Evolutionary conservation across 2,797 vertebrate genomes (phyloP), one percentile per base, ranked within the genome.

Genomic region (Sebastes alutus): DNA sequence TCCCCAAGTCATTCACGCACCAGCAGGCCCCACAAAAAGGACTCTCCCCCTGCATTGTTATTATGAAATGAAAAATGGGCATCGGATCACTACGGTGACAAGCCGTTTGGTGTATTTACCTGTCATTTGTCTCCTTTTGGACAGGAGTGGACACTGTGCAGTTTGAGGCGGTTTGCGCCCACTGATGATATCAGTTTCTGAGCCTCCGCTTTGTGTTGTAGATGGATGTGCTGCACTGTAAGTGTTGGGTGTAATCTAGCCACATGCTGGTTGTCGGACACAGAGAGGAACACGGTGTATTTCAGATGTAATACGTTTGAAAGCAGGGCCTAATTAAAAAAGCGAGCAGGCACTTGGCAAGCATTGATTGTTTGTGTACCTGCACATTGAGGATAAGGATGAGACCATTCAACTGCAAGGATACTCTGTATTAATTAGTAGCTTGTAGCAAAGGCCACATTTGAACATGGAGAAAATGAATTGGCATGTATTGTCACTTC

Each of bases 301-400:
- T 94, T 90, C 82, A 83, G 81, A 82, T 89, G 86, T 89, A 89
- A 87, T 92, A 83, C 73, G 80, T 93, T 89, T 92, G 88, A 91
- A 93, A 89, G 87, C 85, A 54, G 77, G 62, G 84, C 67, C 88
- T 93, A 93, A 94, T 95, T 94, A 94, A 94, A 94, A 94, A 90
- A 90, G 86, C 49, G 30, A 88, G 82, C 83, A 86, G 87, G 76
- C 88, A 83, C 89, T 93, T 93, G 90, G 92, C 90, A 91, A 91
- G 86, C 91, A 87, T 92, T 87, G 90, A 91, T 94, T 93, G 91
- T 91, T 93, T 92, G 86, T 93, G 86, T 92, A 94, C 92, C 93
- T 94, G 93, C 88, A 81, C 74, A 32, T 60, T 8, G 78, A 89
- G 91, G 93, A 95, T 93, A 94, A 94, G 91, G 86, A 88, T 25